Base-by-base conservation (phyloP, 1,140 invertebrate species). In the Copidosoma floridanum region DNA sequence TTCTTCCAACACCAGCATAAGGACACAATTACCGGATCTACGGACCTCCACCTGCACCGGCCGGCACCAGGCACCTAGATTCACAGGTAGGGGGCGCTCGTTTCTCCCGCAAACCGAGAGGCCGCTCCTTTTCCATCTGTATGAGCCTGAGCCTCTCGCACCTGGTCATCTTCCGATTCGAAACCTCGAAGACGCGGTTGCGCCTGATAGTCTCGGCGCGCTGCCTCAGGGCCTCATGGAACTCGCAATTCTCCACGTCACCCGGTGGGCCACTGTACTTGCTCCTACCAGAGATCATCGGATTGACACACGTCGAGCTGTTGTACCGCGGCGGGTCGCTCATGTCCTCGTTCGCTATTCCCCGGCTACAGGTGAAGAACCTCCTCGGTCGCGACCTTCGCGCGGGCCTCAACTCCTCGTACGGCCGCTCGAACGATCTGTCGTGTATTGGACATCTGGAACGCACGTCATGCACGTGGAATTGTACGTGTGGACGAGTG, bases 341-440 rank as follows among this genome's bases (percentile, higher is more conserved):
- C 1, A 66, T 23, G 4, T 69, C 37, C 10, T 52, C 7, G 1
- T 41, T 7, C 16, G 14, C 10, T 10, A 68, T 43, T 11, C 68
- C 64, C 0, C 21, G 8, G 2, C 24, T 29, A 23, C 62, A 68
- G n/a, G 8, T 59, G 14, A 69, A 65, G 1, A 44, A 1, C 16
- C 47, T 46, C 1, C 20, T 52, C 20, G 1, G 7, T 14, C 5
- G 3, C 21, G 23, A n/a, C n/a, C n/a, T 27, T 12, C n/a, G n/a
- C 0, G 5, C 10, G 1, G 69, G 69, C 2, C 62, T 41, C 50
- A 69, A 27, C 40, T 66, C 65, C n/a, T 51, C 53, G 44, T 52
- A 66, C 3, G 62, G 65, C 0, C 32, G 10, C 40, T 29, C 40
- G 37, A 37, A 56, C 3, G 43, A 12, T n/a, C 37, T 14, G 4